Percentiles rank a stretch among this genome's conserved stretches.
Evolutionary conservation across 2,888 invertebrate species (phyloP).

Genomic region (Coleophora deauratella): DNA sequence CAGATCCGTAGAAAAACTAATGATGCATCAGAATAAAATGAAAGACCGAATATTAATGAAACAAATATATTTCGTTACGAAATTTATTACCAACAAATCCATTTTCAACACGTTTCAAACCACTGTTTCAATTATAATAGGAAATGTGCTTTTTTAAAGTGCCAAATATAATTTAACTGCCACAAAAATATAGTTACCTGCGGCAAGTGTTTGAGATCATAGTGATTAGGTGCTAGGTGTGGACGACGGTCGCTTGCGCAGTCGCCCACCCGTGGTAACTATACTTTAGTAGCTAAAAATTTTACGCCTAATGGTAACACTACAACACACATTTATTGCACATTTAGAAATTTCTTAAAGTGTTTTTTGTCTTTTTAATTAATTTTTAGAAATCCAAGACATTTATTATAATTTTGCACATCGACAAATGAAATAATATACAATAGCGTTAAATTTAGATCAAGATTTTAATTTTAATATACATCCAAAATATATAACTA

Average conservation of each 20-base stretch:
- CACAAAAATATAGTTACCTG: conserved; percentile 48
- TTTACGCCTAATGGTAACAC: conserved; percentile 73
- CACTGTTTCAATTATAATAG: conserved; percentile 68
- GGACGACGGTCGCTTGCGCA: conserved; percentile 26
- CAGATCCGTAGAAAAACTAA: no score
- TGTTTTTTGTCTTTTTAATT: conserved; percentile 69
- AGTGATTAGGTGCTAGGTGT: conserved; percentile 29
- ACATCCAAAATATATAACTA: conserved; percentile 73
- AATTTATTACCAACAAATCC: conserved; percentile 76
- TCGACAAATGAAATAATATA: conserved; percentile 69
- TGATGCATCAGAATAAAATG: conserved; percentile 34
- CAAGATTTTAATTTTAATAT: conserved; percentile 64
- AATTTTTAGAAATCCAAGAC: conserved; percentile 74
- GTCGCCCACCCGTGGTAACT: conserved; percentile 31
- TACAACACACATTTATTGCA: conserved; percentile 76
- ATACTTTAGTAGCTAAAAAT: conserved; percentile 51
- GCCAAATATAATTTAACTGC: conserved; percentile 69
- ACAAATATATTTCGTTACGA: conserved; percentile 75
- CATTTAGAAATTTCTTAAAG: conserved; percentile 74
- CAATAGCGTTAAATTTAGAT: conserved; percentile 68
- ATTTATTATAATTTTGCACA: conserved; percentile 74
- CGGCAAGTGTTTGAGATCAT: conserved; percentile 55
- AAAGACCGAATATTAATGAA: conserved; percentile 60
- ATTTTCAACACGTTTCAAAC: conserved; percentile 73
- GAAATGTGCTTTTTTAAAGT: conserved; percentile 72